phyloP scores from a whole-genome alignment of 2,797 vertebrate species.

The Phrynocephalus vlangalii region DNA sequence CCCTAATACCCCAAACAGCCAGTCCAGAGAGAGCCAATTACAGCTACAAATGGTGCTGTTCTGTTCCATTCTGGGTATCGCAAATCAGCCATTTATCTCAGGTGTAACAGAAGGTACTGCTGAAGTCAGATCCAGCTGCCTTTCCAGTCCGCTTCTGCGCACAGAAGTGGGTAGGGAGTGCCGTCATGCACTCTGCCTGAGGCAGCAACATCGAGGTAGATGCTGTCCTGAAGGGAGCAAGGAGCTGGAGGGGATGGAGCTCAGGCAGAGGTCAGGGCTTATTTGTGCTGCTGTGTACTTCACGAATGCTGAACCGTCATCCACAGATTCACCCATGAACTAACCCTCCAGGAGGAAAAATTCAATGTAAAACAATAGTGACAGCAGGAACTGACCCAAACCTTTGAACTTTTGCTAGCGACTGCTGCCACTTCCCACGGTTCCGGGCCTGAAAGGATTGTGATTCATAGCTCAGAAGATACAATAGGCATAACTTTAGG shows the following conservation, averaged over 20 bases:
- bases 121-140: no score
- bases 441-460: not conserved
- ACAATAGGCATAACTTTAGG: conserved; percentile 48
- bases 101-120: no score
- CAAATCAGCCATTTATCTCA: no score
- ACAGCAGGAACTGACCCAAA: conserved; percentile 64
- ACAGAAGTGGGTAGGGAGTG: not conserved
- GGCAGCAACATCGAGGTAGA: not conserved
- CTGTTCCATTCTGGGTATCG: no score
- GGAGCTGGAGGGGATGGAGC: not conserved
- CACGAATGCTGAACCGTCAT: not conserved
- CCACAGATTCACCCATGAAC: conserved; percentile 5
- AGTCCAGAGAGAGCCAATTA: no score
- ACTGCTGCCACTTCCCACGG: conserved; percentile 3
- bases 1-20: no score
- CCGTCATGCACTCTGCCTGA: not conserved
- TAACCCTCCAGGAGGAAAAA: conserved; percentile 53
- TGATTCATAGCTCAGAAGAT: conserved; percentile 60
- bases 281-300: rapidly evolving
- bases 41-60: no score
- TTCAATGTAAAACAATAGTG: conserved; percentile 57
- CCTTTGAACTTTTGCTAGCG: conserved; percentile 64
- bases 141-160: no score
- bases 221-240: rapidly evolving
- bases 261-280: conserved; percentile 20